Percentiles rank a stretch among this genome's conserved stretches.
Conservation (phyloP, 2,113 vertebrate species). For the Monarcha castaneiventris region DNA sequence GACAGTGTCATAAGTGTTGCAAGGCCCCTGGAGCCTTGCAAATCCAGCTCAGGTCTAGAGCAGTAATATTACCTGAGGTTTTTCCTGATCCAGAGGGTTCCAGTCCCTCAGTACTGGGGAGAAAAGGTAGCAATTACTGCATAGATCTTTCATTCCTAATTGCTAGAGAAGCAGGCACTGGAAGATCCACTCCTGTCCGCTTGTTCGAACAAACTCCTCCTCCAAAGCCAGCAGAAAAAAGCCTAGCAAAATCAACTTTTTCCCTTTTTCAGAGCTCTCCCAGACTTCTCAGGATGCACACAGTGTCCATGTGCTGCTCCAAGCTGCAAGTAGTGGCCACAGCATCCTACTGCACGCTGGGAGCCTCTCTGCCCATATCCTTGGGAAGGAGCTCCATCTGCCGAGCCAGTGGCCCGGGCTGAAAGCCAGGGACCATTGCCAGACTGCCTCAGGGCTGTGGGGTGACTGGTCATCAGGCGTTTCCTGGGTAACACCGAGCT, state of each 20-base stretch:
- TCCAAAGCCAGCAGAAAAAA: neutral
- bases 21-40: neutral
- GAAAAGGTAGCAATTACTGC: neutral
- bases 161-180: neutral
- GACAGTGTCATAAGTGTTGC: neutral
- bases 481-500: fast-evolving
- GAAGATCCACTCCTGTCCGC: neutral
- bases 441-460: neutral
- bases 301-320: neutral
- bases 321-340: neutral
- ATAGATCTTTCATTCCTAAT: neutral
- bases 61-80: neutral
- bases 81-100: neutral
- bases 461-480: fast-evolving
- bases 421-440: neutral
- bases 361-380: neutral
- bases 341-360: neutral
- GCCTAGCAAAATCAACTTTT: neutral
- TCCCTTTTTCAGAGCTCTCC: neutral
- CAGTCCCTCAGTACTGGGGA: neutral
- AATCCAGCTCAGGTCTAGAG: neutral
- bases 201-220: fast-evolving
- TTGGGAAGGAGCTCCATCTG: constrained; percentile 56
- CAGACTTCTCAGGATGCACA: neutral
- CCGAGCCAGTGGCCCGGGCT: neutral